Evolutionary conservation across 2,113 vertebrate genomes (phyloP).

Genomic region (Conger conger): DNA sequence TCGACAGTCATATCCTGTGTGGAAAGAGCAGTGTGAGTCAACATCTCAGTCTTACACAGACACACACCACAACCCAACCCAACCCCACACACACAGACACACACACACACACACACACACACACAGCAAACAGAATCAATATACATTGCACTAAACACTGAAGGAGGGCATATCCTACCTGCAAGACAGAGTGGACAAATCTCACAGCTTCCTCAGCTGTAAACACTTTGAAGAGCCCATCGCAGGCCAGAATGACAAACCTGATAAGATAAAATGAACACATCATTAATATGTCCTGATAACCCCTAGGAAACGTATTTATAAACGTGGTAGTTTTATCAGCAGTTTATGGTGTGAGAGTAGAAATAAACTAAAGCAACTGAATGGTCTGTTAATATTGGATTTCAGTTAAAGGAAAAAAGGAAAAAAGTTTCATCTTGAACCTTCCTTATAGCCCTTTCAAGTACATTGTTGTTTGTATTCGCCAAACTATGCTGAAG

Average conservation of each 20-base stretch:
- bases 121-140: not conserved
- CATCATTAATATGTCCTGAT: not conserved
- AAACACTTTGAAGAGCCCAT: conserved; percentile 96
- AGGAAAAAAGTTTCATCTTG: not conserved
- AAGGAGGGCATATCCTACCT: conserved; percentile 69
- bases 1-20: conserved; percentile 75
- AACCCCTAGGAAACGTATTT: not conserved
- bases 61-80: too few relatives aligned
- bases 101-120: conserved; percentile 14
- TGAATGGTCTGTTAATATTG: not conserved
- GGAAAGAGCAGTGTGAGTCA: not conserved
- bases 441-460: not conserved
- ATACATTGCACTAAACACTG: not conserved
- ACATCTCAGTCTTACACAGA: not conserved
- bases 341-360: not conserved
- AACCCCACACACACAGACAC: not conserved
- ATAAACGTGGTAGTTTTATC: not conserved
- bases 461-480: too few relatives aligned
- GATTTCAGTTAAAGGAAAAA: not conserved
- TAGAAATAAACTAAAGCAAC: not conserved
- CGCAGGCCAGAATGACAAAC: conserved; percentile 92
- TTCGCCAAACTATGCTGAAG: too few relatives aligned
- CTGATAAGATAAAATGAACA: conserved; percentile 54
- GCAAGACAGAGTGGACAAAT: conserved; percentile 80
- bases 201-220: conserved; percentile 90